phyloP scores from a whole-genome alignment of 2,888 invertebrate species.

The Hecatera dysodea region DNA sequence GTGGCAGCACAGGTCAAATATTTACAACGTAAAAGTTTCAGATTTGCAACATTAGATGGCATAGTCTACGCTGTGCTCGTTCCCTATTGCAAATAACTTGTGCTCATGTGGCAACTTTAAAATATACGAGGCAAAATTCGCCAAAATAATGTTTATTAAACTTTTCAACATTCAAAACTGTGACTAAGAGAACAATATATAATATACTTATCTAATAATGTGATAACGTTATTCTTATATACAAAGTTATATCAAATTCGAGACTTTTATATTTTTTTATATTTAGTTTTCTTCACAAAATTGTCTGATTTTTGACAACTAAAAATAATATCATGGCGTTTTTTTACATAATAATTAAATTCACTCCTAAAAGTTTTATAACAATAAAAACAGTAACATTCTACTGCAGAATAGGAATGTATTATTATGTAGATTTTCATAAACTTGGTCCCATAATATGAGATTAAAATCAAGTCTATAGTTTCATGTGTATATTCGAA shows the following conservation, averaged over 20 bases:
- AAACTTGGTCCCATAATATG: conserved; percentile 44
- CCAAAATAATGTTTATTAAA: conserved; percentile 19
- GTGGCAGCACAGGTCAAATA: too few species aligned
- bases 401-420: conserved; percentile 29
- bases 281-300: conserved; percentile 9
- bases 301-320: conserved; percentile 4
- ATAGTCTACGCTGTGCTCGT: too few species aligned
- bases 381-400: conserved; percentile 17
- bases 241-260: conserved; percentile 55
- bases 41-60: too few species aligned
- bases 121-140: conserved; percentile 5
- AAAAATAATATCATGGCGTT: conserved; percentile 15
- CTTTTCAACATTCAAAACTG: conserved; percentile 50
- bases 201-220: conserved; percentile 59
- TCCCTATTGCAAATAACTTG: not conserved
- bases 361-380: not conserved
- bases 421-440: conserved; percentile 20
- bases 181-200: conserved; percentile 53
- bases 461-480: conserved; percentile 45
- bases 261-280: conserved; percentile 35
- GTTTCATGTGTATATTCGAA: conserved; percentile 38
- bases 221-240: conserved; percentile 60
- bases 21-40: too few species aligned
- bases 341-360: conserved; percentile 14
- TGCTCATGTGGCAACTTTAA: conserved; percentile 7